Base-by-base conservation (phyloP, 2,888 invertebrate species). In the Maniola hyperantus region DNA sequence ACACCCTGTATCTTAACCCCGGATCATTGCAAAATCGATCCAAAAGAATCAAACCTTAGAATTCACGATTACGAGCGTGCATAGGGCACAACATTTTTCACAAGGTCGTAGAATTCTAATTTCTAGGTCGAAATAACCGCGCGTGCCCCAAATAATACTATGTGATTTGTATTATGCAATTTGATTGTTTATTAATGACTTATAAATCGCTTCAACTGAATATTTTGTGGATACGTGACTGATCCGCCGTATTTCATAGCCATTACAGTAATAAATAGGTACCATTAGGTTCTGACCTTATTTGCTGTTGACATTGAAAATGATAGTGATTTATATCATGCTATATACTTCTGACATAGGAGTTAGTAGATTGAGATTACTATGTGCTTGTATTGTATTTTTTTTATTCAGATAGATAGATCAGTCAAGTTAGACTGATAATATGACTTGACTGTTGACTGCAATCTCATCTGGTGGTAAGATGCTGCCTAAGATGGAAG, bases 221-320 rank as follows among this genome's bases (percentile, higher is more conserved):
- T 18, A 39, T 20, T 55, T 18, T 0, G 18, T 11, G 36, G 11
- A 36, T 55, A 55, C 55, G 55, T 55, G 55, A 55, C 55, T 6
- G 39, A 18, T 11, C 6, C 34, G 55, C 11, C 39, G 55, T 39
- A 55, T 54, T 34, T 15, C 36, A 6, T 10, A 15, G 34, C 13
- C 54, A 15, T 34, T 54, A 34, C n/a, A 20, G 18, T 11, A 39
- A 11, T 20, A 13, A 20, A 7, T 42, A 26, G 20, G 13, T 13
- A 18, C 42, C 39, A 57, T 57, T 42, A 57, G 55, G 10, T 18
- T 6, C 15, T 54, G 15, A 18, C 39, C 55, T 57, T 55, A 20
- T 57, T 57, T 39, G 57, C 36, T 15, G 20, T 42, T 57, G 57
- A 20, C 57, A 57, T 57, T 57, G 57, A 57, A 57, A 57, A 39